phyloP scores from a whole-genome alignment of 2,113 vertebrate genomes.

The Cheilinus undulatus region DNA sequence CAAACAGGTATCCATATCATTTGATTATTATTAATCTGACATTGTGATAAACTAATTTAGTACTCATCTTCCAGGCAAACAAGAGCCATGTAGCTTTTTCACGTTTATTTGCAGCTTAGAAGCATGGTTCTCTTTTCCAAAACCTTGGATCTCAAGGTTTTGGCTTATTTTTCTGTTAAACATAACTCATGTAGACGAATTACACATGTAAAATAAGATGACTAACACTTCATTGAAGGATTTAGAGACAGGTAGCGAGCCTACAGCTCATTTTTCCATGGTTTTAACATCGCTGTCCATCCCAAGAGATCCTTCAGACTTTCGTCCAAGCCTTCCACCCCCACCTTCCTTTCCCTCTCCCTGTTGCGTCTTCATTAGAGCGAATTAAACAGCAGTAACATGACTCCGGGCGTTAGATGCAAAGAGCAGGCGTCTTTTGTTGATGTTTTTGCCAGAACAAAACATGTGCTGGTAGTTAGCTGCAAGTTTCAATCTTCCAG shows the following conservation, averaged over 20 bases:
- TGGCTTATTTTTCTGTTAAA: no score
- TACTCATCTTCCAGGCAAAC: no score
- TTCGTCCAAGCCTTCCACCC: constrained; percentile 26
- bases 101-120: no score
- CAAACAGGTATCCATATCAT: no score
- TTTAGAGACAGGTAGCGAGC: background rate
- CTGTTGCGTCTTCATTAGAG: constrained; percentile 34
- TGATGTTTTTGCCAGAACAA: constrained; percentile 59
- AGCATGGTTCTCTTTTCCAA: no score
- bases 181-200: background rate
- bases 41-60: no score
- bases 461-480: constrained; percentile 69
- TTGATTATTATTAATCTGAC: no score
- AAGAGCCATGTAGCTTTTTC: no score
- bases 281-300: constrained; percentile 28
- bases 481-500: constrained; percentile 52
- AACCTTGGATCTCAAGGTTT: no score
- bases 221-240: background rate
- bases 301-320: constrained; percentile 12
- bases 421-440: constrained; percentile 35
- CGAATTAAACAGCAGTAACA: constrained; percentile 40
- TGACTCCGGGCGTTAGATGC: constrained; percentile 33
- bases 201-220: background rate
- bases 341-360: background rate
- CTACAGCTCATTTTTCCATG: background rate